phyloP scores from a whole-genome alignment of 1,140 invertebrate genomes.

The Heliconius melpomene region DNA sequence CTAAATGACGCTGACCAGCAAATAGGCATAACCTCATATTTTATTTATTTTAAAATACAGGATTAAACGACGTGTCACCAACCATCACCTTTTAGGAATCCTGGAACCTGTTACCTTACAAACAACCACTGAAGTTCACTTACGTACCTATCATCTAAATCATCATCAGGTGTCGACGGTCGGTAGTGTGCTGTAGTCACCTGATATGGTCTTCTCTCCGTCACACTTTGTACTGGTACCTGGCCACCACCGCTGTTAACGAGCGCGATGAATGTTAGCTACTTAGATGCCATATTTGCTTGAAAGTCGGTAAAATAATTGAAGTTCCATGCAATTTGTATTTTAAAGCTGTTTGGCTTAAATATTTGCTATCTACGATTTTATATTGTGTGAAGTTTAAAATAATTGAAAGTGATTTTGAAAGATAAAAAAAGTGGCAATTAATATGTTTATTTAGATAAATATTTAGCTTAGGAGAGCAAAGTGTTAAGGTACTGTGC shows the following conservation, averaged over 20 bases:
- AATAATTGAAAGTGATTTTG: neutral
- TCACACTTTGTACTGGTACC: conserved; percentile 42
- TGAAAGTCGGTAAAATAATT: neutral
- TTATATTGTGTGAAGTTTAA: neutral
- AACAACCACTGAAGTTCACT: neutral
- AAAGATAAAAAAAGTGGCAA: neutral
- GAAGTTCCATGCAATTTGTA: neutral
- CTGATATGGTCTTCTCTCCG: conserved; percentile 39
- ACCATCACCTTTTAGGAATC: neutral
- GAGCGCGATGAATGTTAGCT: conserved; percentile 31
- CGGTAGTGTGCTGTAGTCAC: conserved; percentile 42
- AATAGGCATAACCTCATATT: neutral
- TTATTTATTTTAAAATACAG: neutral
- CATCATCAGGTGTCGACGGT: conserved; percentile 40
- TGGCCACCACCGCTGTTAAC: conserved; percentile 50
- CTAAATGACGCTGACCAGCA: neutral
- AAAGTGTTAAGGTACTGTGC: neutral
- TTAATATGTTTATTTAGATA: conserved; percentile 3
- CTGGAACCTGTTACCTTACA: neutral
- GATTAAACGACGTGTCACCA: too few relatives aligned
- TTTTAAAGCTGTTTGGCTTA: neutral
- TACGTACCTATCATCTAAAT: conserved; percentile 23
- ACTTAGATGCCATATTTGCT: conserved; percentile 11
- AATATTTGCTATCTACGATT: neutral
- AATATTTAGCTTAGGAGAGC: neutral